Base-by-base conservation (phyloP, 2,888 invertebrate genomes). In the Lydus trimaculatus region DNA sequence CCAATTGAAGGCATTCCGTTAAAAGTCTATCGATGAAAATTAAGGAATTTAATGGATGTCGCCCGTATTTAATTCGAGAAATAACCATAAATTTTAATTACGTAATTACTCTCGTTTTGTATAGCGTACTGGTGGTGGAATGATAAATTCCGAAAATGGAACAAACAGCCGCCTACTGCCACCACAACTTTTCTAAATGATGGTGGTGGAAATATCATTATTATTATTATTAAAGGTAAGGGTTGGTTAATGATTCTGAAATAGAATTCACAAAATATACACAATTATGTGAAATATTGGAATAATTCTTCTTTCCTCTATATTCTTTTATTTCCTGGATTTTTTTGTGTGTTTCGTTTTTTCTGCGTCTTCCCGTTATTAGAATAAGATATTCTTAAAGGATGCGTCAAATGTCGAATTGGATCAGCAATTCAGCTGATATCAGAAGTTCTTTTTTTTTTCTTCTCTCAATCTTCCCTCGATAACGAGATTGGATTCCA, bases 401-500 rank as follows among this genome's bases (percentile, higher is more conserved):
- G 56, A 56, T 56, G 28, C 28, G 28, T 56, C 56, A 56, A 28
- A 56, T 56, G 56, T 56, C 56, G 56, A 56, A 56, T 56, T 56
- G 56, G 28, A 56, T 56, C 56, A 56, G 28, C 56, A 28, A 56
- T 56, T 56, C 56, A 56, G 56, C 28, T 56, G 56, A 56, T 56
- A 56, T 56, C 56, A n/a, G 28, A 1, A 11, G 20, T 52, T 20
- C 48, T 48, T 23, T 23, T 52, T 56, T 56, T 56, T 8, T 7
- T 23, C 5, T 43, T 43, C 31, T n/a, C n/a, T n/a, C n/a, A n/a
- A 58, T n/a, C 59, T 36, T 64, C 52, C 61, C 36, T 39, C 58
- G 62, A 65, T 71, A 71, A 64, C 61, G 59, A 65, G 63, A 71
- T 71, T 66, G 71, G 65, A 61, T 71, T 68, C 68, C 71, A 71